Evolutionary conservation across 1,140 invertebrate species (phyloP).

Genomic region (Ylistrum balloti): DNA sequence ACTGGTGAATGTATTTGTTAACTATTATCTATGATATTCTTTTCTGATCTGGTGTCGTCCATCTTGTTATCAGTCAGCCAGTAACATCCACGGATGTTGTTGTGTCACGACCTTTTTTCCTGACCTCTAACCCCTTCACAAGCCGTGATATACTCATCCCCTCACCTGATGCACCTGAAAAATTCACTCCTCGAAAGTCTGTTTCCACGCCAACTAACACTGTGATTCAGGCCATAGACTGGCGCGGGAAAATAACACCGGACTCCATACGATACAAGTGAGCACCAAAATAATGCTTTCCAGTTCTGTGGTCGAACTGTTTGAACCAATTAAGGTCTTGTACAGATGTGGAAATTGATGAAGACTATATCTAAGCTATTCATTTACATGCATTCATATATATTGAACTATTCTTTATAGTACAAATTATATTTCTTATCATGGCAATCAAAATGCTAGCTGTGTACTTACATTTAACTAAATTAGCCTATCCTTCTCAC

Average conservation of each 20-base stretch:
- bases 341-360: not conserved
- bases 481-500: no score
- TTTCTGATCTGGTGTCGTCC: not conserved
- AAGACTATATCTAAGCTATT: no score
- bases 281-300: not conserved
- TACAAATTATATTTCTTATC: not conserved
- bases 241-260: constrained; percentile 72
- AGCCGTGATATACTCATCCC: constrained; percentile 41
- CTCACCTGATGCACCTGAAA: constrained; percentile 41
- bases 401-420: no score
- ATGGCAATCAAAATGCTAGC: not conserved
- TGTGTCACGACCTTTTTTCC: not conserved
- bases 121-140: not conserved
- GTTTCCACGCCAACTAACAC: constrained; percentile 48
- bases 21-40: not conserved
- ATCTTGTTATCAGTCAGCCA: not conserved
- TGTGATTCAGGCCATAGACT: constrained; percentile 68
- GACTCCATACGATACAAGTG: constrained; percentile 71
- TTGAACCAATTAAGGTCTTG: not conserved
- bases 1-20: no score
- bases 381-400: no score
- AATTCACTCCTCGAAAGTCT: constrained; percentile 41
- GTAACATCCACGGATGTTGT: not conserved
- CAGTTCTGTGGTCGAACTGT: not conserved
- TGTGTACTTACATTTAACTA: not conserved